Base-by-base conservation (phyloP, 2,888 invertebrate species). In the Hipparchia semele region DNA sequence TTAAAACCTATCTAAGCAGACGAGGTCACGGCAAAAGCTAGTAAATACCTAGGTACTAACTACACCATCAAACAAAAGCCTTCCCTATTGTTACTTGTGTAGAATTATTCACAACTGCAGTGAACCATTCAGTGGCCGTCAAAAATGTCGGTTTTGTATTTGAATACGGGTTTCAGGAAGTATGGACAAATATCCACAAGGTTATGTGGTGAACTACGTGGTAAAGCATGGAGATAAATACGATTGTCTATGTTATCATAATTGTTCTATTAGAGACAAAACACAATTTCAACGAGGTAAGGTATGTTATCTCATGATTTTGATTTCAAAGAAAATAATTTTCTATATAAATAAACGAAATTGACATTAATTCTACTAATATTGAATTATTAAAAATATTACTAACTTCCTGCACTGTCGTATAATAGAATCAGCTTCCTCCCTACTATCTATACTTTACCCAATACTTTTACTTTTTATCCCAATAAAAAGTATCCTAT, bases 131-230 rank as follows among this genome's bases (percentile, higher is more conserved):
- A n/a, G 60, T 8, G 6, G 60, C 60, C 6, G 60, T 60, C 9
- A 39, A 13, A 13, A 56, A 58, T 33, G 59, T 33, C 9, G 23
- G 61, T 61, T 46, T 61, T 61, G 61, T 61, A 46, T 62, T 62
- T 8, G 8, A 49, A 49, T 13, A 53, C 33, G 51, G 51, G 53
- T 53, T 65, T 6, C 65, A 65, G 51, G 65, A 65, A 65, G 65
- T 65, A 33, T 33, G 51, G 53, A 12, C 53, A 53, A 65, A 23
- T 65, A 23, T 6, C 51, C 53, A n/a, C 61, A 65, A 65, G 65
- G 65, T 65, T 64, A 62, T 49, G 49, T 49, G 9, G 49, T 61
- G n/a, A 46, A 7, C 2, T n/a, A 4, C 39, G 39, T 39, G 39
- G 5, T 5, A 1, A 39, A 39, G 39, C 39, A 23, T 51, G 9